A percentile compares a stretch with the other conserved stretches of the same genome.
Conservation (phyloP, 2,797 vertebrate species). For the Anguilla anguilla region DNA sequence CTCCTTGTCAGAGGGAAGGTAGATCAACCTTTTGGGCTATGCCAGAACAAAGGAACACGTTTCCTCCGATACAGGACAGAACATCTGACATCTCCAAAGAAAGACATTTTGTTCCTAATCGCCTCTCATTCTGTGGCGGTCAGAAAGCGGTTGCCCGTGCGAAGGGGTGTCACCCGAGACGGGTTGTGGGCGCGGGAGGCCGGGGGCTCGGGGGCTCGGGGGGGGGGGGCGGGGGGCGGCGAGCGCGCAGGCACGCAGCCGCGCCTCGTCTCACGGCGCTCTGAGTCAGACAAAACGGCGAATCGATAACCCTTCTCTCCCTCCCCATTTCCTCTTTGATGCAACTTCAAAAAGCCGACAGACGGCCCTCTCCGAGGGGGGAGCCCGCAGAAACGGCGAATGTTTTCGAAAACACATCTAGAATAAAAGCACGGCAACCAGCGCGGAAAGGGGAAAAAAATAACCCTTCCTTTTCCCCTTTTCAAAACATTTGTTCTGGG, state of each 20-base stretch:
- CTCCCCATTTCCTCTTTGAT: constrained; percentile 80
- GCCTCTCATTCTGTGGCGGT: constrained; percentile 62
- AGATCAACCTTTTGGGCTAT: constrained; percentile 64
- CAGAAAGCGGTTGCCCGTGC: constrained; percentile 56
- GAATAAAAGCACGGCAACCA: constrained; percentile 61
- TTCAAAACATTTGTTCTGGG: constrained; percentile 59
- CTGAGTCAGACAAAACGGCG: constrained; percentile 82
- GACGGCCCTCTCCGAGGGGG: constrained; percentile 71
- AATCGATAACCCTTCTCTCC: constrained; percentile 80
- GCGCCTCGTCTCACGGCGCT: constrained; percentile 70
- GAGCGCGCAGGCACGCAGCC: constrained; percentile 56
- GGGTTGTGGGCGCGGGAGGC: constrained; percentile 31
- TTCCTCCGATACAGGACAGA: constrained; percentile 58
- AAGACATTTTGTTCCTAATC: constrained; percentile 54
- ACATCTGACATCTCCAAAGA: constrained; percentile 52
- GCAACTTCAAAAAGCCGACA: constrained; percentile 80
- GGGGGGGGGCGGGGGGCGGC: not conserved
- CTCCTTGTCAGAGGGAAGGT: constrained; percentile 66
- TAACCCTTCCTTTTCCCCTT: constrained; percentile 54
- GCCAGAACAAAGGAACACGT: constrained; percentile 61
- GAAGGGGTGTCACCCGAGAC: constrained; percentile 35
- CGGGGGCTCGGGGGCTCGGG: no score
- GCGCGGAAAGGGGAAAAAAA: constrained; percentile 37
- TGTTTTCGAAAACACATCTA: constrained; percentile 63
- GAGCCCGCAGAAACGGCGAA: constrained; percentile 54